Conservation (phyloP, 1,140 invertebrate genomes). For the Pteromalus puparum region DNA sequence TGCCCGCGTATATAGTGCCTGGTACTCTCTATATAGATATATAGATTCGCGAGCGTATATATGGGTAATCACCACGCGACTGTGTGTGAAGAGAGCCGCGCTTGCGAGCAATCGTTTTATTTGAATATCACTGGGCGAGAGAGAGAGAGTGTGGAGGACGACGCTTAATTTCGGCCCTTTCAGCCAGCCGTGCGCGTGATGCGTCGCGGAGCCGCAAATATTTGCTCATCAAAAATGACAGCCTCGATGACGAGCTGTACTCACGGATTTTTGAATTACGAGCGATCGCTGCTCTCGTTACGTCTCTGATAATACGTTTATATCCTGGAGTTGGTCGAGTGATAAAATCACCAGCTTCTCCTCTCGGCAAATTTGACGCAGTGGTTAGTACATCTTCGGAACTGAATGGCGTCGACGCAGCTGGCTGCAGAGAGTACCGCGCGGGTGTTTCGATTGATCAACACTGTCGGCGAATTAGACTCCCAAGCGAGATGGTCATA, state of each 20-base stretch:
- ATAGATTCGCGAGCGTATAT: slow-evolving; percentile 45
- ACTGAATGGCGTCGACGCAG: slow-evolving; percentile 14
- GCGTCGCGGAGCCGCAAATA: neutral
- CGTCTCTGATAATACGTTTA: too few species aligned
- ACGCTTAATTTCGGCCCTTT: slow-evolving; percentile 13
- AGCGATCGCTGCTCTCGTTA: neutral
- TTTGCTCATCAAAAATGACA: slow-evolving; percentile 37
- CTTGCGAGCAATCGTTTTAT: slow-evolving; percentile 37
- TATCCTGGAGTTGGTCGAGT: too few species aligned
- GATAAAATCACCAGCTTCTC: too few species aligned
- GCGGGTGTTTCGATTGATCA: slow-evolving; percentile 71
- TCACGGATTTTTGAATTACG: neutral
- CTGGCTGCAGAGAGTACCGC: too few species aligned
- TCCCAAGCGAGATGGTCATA: slow-evolving; percentile 73
- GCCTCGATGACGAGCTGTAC: neutral
- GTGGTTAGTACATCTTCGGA: neutral
- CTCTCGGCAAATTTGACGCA: neutral
- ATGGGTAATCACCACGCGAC: slow-evolving; percentile 28
- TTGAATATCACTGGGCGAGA: slow-evolving; percentile 18
- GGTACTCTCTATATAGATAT: neutral
- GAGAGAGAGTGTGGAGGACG: too few species aligned
- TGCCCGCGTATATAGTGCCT: neutral
- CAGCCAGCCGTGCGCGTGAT: neutral
- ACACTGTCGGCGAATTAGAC: slow-evolving; percentile 75
- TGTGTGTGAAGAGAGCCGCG: slow-evolving; percentile 7